Base-by-base conservation (phyloP, 2,113 vertebrate species). In the Brachyhypopomus occidentalis region DNA sequence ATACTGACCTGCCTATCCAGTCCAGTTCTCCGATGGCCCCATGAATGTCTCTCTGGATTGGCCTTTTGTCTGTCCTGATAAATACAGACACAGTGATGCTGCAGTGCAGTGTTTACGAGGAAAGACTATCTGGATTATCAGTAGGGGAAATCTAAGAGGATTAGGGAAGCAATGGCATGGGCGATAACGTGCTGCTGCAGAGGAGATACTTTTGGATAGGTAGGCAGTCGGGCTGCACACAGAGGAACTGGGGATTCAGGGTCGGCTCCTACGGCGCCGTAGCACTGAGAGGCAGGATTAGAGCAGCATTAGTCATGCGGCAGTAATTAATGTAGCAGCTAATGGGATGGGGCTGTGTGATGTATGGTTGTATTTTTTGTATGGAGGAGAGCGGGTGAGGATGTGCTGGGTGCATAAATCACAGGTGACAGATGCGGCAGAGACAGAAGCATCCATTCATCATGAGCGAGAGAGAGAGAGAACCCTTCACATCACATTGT, bases 331-430 rank as follows among this genome's bases (percentile, higher is more conserved):
- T 90, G 86, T 23, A 73, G 41, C 77, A 7, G 82, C 83, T 91
- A 91, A 90, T 89, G 67, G 71, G 62, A 88, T 70, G n/a, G 67
- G 79, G 79, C 89, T 77, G 82, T 82, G 69, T 62, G 75, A 30
- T 82, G 70, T 85, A 86, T 38, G 66, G 3, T 25, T 59, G 27
- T 38, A 7, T 34, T 78, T 78, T 48, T 72, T 71, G 62, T 60
- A 83, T 85, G 70, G 83, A 80, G 27, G n/a, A 60, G 41, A 75
- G 74, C 6, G 25, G 16, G 82, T 79, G 85, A 86, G 86, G 85
- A 86, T 71, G 84, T 59, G 45, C 81, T 67, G 77, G 91, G 83
- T 89, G 71, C 87, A 93, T 92, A 91, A 91, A 91, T 94, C 91
- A 93, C 58, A 19, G 27, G 14, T 90, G 89, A 92, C 90, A 91